These are phyloP conservation scores for Acanthosepion pharaonis DNA, from an alignment of 2,888 invertebrate genomes.

Conservation along the genomic window DNA sequence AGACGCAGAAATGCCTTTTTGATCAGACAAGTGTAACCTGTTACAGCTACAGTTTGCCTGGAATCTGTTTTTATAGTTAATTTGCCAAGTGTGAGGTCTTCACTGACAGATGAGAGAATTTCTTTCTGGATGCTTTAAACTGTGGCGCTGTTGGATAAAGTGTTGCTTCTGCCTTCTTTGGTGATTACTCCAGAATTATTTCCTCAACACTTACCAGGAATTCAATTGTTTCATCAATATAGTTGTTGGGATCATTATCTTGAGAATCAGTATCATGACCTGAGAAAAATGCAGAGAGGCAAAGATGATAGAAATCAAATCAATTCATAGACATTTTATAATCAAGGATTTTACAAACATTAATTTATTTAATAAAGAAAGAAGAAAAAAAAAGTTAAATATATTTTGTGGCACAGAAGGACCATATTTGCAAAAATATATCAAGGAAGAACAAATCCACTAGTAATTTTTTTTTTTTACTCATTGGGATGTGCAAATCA, in stretches of 20 bases:
- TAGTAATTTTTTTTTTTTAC: too few species aligned
- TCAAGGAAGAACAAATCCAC: too few species aligned
- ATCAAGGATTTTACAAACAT: neutral
- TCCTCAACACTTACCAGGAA: slow-evolving; percentile 96
- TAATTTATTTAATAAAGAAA: neutral
- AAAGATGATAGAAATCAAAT: neutral
- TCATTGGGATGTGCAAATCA: neutral
- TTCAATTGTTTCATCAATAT: slow-evolving; percentile 96
- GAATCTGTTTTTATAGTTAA: neutral
- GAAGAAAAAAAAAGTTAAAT: neutral
- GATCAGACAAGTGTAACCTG: neutral
- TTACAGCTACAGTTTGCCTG: neutral
- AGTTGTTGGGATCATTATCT: slow-evolving; percentile 87
- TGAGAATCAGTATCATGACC: slow-evolving; percentile 95
- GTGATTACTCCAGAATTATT: slow-evolving; percentile 76
- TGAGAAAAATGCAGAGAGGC: slow-evolving; percentile 71
- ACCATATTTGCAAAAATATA: neutral
- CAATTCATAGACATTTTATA: neutral
- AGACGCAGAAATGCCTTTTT: neutral
- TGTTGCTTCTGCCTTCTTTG: neutral
- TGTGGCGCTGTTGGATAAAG: neutral
- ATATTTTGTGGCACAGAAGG: neutral
- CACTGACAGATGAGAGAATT: neutral
- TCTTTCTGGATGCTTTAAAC: neutral
- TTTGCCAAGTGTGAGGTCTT: neutral